Conservation (phyloP, 2,888 invertebrate genomes). For the Acleris laterana region DNA sequence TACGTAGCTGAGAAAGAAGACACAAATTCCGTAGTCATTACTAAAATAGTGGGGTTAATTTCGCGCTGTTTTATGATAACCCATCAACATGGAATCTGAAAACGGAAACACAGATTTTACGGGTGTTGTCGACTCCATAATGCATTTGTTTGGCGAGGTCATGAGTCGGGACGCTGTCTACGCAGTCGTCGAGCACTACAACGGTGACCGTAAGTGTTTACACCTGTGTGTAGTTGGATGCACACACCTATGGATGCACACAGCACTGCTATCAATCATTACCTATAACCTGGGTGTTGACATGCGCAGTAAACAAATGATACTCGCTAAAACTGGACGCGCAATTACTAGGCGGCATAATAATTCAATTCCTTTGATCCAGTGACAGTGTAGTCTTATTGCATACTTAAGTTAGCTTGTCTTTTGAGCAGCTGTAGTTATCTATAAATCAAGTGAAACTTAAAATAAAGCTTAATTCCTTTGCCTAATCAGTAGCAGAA, state of each 20-base stretch:
- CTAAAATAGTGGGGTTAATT: constrained; percentile 1
- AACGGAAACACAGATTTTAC: constrained; percentile 40
- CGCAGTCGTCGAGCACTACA: constrained; percentile 65
- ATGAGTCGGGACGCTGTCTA: constrained; percentile 62
- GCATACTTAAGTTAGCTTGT: too few species aligned
- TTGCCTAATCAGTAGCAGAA: too few species aligned
- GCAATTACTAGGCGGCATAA: neutral
- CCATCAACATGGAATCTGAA: constrained; percentile 18
- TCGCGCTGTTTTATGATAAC: neutral
- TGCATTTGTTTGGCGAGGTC: constrained; percentile 63
- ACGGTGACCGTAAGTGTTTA: constrained; percentile 69
- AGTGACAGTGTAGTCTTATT: too few species aligned
- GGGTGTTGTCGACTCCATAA: constrained; percentile 57
- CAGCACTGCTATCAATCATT: constrained; percentile 2
- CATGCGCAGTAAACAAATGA: constrained; percentile 4
- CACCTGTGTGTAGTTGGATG: constrained; percentile 4
- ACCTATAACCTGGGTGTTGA: neutral
- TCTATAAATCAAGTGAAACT: too few species aligned
- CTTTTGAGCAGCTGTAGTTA: too few species aligned
- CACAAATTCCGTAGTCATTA: constrained; percentile 6
- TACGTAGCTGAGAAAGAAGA: constrained; percentile 4
- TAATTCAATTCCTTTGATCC: neutral
- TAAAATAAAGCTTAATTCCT: too few species aligned
- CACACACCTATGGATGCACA: neutral
- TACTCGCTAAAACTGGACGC: neutral